A percentile compares a stretch with the other conserved stretches of the same genome.
These are phyloP conservation scores for Lepus townsendii DNA, from an alignment of 2,797 vertebrate genomes.

Conservation along the genomic window DNA sequence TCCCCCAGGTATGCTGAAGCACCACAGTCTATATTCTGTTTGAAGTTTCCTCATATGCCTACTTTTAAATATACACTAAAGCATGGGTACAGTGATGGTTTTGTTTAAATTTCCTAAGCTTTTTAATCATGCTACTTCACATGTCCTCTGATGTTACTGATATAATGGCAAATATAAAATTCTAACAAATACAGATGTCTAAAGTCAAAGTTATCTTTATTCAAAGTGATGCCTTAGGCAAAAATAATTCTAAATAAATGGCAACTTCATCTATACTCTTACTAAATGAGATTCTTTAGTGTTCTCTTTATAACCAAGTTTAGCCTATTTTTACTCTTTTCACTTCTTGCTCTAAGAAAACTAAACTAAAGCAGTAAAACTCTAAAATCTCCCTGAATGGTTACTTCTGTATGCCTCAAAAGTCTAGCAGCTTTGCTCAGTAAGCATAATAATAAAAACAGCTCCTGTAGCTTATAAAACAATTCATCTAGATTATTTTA, in stretches of 20 bases:
- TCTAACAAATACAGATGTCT: background rate
- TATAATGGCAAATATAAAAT: background rate
- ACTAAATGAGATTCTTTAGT: background rate
- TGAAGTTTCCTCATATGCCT: background rate
- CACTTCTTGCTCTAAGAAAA: conserved; percentile 34
- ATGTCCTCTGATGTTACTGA: background rate
- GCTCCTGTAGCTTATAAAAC: background rate
- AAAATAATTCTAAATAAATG: conserved; percentile 25
- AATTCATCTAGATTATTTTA: conserved; percentile 23
- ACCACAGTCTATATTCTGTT: background rate
- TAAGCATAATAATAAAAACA: background rate
- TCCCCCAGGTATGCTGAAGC: background rate
- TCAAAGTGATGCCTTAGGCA: conserved; percentile 9
- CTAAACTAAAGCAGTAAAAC: background rate
- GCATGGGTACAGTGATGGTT: background rate
- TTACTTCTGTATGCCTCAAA: background rate
- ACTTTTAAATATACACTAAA: background rate
- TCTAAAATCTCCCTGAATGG: background rate
- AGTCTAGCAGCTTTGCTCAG: background rate
- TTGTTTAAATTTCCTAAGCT: background rate
- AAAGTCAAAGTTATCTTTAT: conserved; percentile 39
- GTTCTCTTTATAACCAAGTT: background rate
- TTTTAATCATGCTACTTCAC: conserved; percentile 11
- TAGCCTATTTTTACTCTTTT: background rate
- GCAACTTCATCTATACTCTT: background rate